These are phyloP conservation scores for Ischnus inquisitorius DNA, from an alignment of 2,888 invertebrate species.

Conservation along the genomic window DNA sequence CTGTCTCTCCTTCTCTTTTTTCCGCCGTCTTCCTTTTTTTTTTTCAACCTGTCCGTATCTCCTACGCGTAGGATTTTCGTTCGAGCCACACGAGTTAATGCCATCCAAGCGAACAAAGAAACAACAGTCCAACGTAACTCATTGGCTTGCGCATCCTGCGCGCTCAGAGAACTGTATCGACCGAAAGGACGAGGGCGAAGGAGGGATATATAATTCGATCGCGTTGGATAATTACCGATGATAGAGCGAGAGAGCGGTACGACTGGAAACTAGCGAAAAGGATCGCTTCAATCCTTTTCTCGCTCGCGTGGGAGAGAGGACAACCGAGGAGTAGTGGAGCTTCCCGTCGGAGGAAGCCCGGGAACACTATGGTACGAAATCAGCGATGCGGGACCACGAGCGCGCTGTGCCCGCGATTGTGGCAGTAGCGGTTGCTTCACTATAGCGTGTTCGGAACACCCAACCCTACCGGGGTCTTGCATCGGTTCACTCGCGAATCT, in stretches of 20 bases:
- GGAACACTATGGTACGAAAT: conserved; percentile 71
- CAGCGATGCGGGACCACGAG: conserved; percentile 77
- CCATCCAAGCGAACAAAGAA: conserved; percentile 68
- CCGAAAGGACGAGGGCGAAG: conserved; percentile 59
- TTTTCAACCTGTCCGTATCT: conserved; percentile 49
- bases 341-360: conserved; percentile 36
- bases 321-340: background rate
- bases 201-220: conserved; percentile 39
- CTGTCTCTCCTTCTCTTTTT: conserved; percentile 33
- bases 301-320: background rate
- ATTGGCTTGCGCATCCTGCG: conserved; percentile 55
- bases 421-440: conserved; percentile 34
- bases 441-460: conserved; percentile 44
- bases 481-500: conserved; percentile 65
- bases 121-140: conserved; percentile 17
- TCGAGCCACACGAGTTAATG: conserved; percentile 54
- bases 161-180: conserved; percentile 67
- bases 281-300: conserved; percentile 6
- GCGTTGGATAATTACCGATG: conserved; percentile 67
- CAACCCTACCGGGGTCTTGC: conserved; percentile 56
- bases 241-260: conserved; percentile 43
- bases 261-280: conserved; percentile 36
- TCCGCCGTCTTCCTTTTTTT: conserved; percentile 13
- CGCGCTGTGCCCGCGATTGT: conserved; percentile 43
- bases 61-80: conserved; percentile 33